Conservation (phyloP, 2,888 invertebrate genomes). For the Chironomus riparius region DNA sequence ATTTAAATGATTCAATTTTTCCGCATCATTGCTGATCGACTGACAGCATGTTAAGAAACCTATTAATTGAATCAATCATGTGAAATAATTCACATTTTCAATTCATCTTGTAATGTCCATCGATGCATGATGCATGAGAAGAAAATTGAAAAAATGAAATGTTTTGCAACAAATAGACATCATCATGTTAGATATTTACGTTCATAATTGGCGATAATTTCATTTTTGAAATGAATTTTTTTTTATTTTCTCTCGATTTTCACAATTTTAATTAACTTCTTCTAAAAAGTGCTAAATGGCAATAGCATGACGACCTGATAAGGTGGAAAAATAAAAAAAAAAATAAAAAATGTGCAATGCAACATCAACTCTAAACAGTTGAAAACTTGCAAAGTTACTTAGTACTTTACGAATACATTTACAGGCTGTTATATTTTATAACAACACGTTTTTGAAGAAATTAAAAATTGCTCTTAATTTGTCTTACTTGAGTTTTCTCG, state of each 20-base stretch:
- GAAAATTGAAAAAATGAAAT: no score
- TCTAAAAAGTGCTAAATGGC: not conserved
- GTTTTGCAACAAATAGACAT: no score
- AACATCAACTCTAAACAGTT: not conserved
- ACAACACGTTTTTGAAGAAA: no score
- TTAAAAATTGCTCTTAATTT: no score
- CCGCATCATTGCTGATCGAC: not conserved
- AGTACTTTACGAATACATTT: not conserved
- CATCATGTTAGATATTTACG: no score
- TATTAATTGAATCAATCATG: not conserved
- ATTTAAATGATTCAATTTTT: not conserved
- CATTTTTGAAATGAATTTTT: not conserved
- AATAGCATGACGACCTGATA: slow-evolving; percentile 4
- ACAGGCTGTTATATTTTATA: not conserved
- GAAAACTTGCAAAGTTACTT: not conserved
- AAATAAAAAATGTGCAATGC: not conserved
- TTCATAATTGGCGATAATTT: not conserved
- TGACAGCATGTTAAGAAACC: not conserved
- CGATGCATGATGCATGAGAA: no score
- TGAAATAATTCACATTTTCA: not conserved
- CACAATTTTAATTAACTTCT: not conserved
- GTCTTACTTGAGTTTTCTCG: no score
- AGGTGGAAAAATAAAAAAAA: not conserved
- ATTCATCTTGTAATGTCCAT: no score
- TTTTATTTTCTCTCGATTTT: not conserved